Conservation (phyloP, 2,797 vertebrate genomes). For the Gallinago stenura region DNA sequence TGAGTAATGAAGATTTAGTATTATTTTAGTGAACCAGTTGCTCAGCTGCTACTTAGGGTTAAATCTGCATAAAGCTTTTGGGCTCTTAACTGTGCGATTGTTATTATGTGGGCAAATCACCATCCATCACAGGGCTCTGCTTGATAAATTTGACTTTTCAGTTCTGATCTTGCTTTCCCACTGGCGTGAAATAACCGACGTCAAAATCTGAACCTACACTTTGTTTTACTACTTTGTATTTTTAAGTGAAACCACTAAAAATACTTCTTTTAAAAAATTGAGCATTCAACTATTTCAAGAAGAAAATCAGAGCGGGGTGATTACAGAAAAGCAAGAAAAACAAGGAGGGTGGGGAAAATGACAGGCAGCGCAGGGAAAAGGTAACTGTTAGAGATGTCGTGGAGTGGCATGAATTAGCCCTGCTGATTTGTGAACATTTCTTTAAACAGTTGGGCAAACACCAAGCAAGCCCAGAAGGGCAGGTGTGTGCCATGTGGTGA, state of each 20-base stretch:
- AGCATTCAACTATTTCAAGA: not conserved
- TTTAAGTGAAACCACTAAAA: constrained; percentile 21
- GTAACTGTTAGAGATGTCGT: not conserved
- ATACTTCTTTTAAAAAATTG: not conserved
- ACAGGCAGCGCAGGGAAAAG: not conserved
- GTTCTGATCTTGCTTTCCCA: constrained; percentile 32
- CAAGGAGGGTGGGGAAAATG: not conserved
- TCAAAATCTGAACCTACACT: not conserved
- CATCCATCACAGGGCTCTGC: not conserved
- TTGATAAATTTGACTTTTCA: constrained; percentile 27
- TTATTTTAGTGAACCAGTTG: constrained; percentile 1
- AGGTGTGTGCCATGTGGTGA: not conserved
- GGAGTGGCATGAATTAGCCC: not conserved
- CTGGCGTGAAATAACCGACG: not conserved
- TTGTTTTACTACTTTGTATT: not conserved
- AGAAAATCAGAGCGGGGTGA: not conserved
- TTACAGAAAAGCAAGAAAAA: not conserved
- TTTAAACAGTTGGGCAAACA: not conserved
- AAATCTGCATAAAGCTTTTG: not conserved
- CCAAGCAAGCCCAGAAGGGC: not conserved
- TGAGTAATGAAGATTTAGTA: not conserved
- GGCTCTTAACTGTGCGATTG: not conserved
- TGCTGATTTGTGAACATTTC: not conserved
- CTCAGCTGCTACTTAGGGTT: not conserved
- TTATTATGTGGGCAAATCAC: not conserved